phyloP scores from a whole-genome alignment of 2,113 vertebrate species.

The Calyptommatus sinebrachiatus region DNA sequence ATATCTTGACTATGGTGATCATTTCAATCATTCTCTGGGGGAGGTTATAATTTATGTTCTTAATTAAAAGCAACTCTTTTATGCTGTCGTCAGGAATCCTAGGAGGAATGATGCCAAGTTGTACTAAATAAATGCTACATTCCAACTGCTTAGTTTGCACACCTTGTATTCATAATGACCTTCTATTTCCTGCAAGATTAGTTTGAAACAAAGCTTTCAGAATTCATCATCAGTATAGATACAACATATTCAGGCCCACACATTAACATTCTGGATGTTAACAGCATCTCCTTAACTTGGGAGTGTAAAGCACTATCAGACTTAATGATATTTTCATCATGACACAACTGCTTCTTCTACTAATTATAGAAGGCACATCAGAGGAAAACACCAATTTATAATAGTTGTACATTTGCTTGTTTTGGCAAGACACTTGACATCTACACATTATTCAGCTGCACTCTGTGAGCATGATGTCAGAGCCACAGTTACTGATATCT shows the following conservation, averaged over 20 bases:
- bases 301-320: not conserved
- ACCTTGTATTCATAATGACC: not conserved
- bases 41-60: constrained; percentile 53
- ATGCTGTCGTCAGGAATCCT: constrained; percentile 18
- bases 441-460: not conserved
- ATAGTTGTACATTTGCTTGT: not conserved
- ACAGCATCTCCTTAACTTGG: not conserved
- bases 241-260: not conserved
- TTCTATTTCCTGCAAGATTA: constrained; percentile 13
- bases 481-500: too few species aligned
- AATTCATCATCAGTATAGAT: constrained; percentile 1
- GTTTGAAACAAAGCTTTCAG: constrained; percentile 8
- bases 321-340: not conserved
- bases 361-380: not conserved
- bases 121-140: constrained; percentile 10
- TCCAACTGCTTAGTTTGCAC: not conserved
- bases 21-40: constrained; percentile 39
- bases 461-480: too few species aligned
- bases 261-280: not conserved
- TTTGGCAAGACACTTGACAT: not conserved
- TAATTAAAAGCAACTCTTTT: constrained; percentile 54
- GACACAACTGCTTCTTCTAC: not conserved
- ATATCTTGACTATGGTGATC: constrained; percentile 39
- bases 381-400: not conserved
- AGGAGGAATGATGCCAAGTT: constrained; percentile 29